A percentile compares a stretch with the other conserved stretches of the same genome.
These are phyloP conservation scores for Sciaenops ocellatus DNA, from an alignment of 2,797 vertebrate genomes.

Conservation along the genomic window DNA sequence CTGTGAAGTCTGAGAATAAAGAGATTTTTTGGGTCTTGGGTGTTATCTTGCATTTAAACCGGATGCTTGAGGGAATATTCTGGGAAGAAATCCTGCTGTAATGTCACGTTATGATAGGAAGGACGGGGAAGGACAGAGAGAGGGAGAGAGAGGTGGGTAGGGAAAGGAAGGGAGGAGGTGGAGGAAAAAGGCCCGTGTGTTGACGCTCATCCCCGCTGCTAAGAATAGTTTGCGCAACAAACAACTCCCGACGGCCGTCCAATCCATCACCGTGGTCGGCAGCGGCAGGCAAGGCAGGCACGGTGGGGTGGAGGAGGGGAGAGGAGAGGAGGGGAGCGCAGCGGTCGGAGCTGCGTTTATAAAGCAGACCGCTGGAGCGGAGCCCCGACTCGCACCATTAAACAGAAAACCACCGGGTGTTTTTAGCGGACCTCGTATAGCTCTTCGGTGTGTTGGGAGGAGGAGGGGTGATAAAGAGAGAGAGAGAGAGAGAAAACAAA, in stretches of 20 bases:
- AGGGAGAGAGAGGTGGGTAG: slow-evolving; percentile 21
- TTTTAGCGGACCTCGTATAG: slow-evolving; percentile 61
- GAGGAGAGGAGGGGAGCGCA: slow-evolving; percentile 13
- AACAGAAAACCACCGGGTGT: slow-evolving; percentile 79
- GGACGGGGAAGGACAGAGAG: slow-evolving; percentile 7
- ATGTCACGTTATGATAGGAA: slow-evolving; percentile 38
- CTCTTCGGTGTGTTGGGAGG: slow-evolving; percentile 11
- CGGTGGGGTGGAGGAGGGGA: background rate
- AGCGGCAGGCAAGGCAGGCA: slow-evolving; percentile 35
- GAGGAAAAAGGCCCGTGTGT: slow-evolving; percentile 18
- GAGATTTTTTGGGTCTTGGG: background rate
- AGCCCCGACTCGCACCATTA: slow-evolving; percentile 80
- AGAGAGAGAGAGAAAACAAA: background rate
- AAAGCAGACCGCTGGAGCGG: slow-evolving; percentile 77
- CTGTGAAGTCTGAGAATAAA: background rate
- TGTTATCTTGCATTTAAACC: slow-evolving; percentile 12
- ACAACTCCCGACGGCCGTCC: slow-evolving; percentile 80
- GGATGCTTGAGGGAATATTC: slow-evolving; percentile 19
- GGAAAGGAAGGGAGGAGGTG: slow-evolving; percentile 26
- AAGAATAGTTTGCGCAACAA: slow-evolving; percentile 85
- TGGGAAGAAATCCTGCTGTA: slow-evolving; percentile 27
- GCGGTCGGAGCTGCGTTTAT: slow-evolving; percentile 71
- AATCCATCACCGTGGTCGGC: slow-evolving; percentile 76
- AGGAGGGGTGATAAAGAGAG: background rate
- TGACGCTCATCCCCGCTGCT: slow-evolving; percentile 78